A percentile compares a stretch with the other conserved stretches of the same genome.
Conservation (phyloP, 2,888 invertebrate species). For the Elegia similella region DNA sequence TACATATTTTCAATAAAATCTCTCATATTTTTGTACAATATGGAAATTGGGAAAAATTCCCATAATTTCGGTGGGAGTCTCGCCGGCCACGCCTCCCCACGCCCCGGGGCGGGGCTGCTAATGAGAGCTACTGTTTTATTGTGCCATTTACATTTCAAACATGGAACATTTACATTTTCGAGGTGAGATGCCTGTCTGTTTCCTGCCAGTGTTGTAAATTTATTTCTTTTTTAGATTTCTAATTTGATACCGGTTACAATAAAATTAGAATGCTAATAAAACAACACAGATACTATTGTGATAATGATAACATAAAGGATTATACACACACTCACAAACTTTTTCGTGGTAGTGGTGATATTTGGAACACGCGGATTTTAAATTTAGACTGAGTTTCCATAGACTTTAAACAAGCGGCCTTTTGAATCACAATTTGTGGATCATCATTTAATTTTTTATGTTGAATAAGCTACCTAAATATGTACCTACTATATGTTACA, state of each 20-base stretch:
- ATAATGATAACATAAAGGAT: no score
- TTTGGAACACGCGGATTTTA: no score
- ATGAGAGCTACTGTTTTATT: constrained; percentile 46
- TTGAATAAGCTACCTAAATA: no score
- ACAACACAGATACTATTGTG: background rate
- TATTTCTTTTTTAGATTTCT: constrained; percentile 2
- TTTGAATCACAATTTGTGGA: no score
- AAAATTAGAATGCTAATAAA: background rate
- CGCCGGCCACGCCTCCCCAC: constrained; percentile 42
- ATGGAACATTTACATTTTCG: constrained; percentile 17
- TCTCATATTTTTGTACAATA: constrained; percentile 14
- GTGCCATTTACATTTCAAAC: constrained; percentile 28
- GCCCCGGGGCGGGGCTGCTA: constrained; percentile 59
- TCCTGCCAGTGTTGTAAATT: constrained; percentile 1
- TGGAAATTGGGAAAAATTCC: constrained; percentile 16
- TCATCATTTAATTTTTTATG: no score
- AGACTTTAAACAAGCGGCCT: no score
- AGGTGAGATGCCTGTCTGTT: constrained; percentile 17
- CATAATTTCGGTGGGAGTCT: constrained; percentile 32
- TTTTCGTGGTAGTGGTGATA: no score
- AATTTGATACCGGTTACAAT: background rate
- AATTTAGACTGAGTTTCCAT: no score
- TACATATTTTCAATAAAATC: constrained; percentile 11
- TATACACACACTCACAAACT: no score
- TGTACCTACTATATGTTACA: no score